phyloP scores from a whole-genome alignment of 2,888 invertebrate genomes.

The Cerastoderma edule region DNA sequence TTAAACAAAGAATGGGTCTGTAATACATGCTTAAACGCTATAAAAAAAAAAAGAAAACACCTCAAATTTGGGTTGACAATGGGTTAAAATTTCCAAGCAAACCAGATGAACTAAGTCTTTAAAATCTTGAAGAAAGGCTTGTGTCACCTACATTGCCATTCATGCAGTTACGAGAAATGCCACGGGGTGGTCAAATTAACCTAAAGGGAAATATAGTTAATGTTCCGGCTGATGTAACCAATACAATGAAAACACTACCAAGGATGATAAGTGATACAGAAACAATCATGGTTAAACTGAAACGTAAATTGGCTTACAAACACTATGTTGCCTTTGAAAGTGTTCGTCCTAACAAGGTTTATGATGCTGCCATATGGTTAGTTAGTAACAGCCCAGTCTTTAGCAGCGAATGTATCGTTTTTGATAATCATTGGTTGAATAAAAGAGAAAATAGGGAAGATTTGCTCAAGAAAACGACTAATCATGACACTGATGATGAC shows the following conservation, averaged over 20 bases:
- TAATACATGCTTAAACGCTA: background rate
- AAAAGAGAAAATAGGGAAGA: background rate
- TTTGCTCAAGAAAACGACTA: background rate
- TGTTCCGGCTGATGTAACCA: constrained; percentile 57
- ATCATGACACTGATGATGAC: background rate
- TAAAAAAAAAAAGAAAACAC: background rate
- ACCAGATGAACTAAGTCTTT: background rate
- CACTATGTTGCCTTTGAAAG: constrained; percentile 51
- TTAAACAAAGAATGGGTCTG: background rate
- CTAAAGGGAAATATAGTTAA: constrained; percentile 53
- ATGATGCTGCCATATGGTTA: constrained; percentile 47
- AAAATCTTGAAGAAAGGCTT: background rate
- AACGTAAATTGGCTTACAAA: constrained; percentile 53
- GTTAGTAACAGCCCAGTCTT: constrained; percentile 41
- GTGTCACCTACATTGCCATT: background rate
- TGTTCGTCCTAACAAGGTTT: constrained; percentile 49
- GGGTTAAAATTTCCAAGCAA: background rate
- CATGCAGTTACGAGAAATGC: background rate
- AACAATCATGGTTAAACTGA: constrained; percentile 58
- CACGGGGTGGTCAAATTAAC: background rate
- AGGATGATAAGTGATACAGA: constrained; percentile 42
- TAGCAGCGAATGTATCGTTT: constrained; percentile 34
- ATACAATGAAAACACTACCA: constrained; percentile 54
- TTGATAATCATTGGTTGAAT: constrained; percentile 29
- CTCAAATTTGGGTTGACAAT: background rate